Conservation (phyloP, 2,888 invertebrate genomes). For the Meteorus colon region DNA sequence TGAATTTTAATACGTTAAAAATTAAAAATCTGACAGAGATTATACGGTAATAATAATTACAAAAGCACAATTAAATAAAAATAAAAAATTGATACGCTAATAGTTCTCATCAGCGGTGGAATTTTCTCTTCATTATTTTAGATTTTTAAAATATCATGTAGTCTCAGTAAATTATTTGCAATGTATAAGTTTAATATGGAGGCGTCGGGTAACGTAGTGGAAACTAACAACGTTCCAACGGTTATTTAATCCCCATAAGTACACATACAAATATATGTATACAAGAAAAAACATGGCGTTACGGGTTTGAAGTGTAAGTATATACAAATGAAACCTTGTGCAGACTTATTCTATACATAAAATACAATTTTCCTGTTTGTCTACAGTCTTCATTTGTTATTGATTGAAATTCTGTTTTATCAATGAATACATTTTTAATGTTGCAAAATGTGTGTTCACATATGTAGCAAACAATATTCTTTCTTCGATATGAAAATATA, state of each 20-base stretch:
- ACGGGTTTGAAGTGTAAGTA: too few species aligned
- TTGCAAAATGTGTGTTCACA: not conserved
- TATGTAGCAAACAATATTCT: not conserved
- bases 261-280: slow-evolving; percentile 3
- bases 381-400: not conserved
- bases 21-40: too few species aligned
- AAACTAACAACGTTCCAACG: slow-evolving; percentile 20
- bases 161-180: not conserved
- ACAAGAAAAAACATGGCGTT: not conserved
- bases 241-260: slow-evolving; percentile 23
- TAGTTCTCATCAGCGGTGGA: too few species aligned
- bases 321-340: not conserved
- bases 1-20: too few species aligned
- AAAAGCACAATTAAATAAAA: too few species aligned
- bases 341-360: not conserved
- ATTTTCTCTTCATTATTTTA: not conserved
- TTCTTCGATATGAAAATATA: not conserved
- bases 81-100: too few species aligned
- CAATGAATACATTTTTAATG: not conserved
- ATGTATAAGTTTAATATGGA: not conserved
- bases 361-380: not conserved
- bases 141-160: not conserved
- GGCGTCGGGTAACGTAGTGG: not conserved
- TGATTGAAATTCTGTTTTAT: not conserved
- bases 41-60: too few species aligned